phyloP scores from a whole-genome alignment of 2,797 vertebrate species.

The Mallotus villosus region DNA sequence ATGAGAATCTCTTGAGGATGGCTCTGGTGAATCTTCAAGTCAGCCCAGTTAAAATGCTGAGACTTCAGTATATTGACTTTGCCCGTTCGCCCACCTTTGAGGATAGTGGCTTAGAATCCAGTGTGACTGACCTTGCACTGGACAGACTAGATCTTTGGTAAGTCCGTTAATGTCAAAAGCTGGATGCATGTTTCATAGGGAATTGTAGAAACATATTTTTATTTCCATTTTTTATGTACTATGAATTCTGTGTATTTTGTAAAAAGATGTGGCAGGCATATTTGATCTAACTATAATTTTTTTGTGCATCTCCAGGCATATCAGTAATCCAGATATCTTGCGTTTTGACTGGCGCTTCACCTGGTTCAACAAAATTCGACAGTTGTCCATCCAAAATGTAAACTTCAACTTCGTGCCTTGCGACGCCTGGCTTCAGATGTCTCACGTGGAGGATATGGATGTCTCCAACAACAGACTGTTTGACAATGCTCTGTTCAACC shows the following conservation, averaged over 20 bases:
- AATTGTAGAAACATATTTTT: neutral
- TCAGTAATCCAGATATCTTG: constrained; percentile 85
- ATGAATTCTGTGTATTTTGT: neutral
- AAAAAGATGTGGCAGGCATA: constrained; percentile 4
- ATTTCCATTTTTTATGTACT: neutral
- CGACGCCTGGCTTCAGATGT: constrained; percentile 80
- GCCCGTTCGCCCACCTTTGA: constrained; percentile 75
- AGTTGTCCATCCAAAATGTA: constrained; percentile 74
- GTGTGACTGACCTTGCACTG: constrained; percentile 67
- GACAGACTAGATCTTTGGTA: constrained; percentile 75
- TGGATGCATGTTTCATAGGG: neutral
- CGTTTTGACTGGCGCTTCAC: constrained; percentile 86
- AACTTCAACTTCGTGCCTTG: constrained; percentile 85
- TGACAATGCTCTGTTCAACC: constrained; percentile 71
- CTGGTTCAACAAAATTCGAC: constrained; percentile 77
- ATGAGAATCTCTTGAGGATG: constrained; percentile 80
- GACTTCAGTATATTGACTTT: constrained; percentile 81
- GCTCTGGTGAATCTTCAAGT: constrained; percentile 72
- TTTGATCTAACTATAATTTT: constrained; percentile 13
- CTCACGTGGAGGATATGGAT: constrained; percentile 63
- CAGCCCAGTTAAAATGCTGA: constrained; percentile 62
- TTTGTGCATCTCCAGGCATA: constrained; percentile 68
- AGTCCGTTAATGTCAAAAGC: constrained; percentile 22
- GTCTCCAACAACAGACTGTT: constrained; percentile 75
- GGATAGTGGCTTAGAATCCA: constrained; percentile 47